Conservation (phyloP, 2,888 invertebrate genomes). For the Arge pagana region DNA sequence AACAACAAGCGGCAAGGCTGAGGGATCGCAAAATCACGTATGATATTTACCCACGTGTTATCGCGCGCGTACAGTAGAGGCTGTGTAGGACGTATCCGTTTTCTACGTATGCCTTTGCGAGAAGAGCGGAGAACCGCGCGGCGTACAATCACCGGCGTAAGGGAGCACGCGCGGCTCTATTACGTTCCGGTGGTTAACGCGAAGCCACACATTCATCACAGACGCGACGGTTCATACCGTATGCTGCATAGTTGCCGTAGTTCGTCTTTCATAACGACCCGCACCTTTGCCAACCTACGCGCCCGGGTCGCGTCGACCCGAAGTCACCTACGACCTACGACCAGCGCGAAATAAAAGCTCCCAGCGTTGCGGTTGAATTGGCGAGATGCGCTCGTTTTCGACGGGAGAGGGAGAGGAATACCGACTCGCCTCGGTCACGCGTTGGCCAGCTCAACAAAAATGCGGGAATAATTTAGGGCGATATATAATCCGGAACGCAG, state of each 20-base stretch:
- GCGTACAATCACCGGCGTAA: too few relatives aligned
- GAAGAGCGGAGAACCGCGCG: too few relatives aligned
- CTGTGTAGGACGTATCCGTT: too few relatives aligned
- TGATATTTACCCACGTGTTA: too few relatives aligned
- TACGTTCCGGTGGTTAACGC: constrained; percentile 22
- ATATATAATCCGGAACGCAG: constrained; percentile 51
- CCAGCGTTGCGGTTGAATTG: constrained; percentile 5
- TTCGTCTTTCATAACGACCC: constrained; percentile 1
- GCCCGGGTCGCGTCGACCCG: neutral
- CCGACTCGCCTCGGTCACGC: constrained; percentile 36
- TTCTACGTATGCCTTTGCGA: too few relatives aligned
- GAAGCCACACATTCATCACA: constrained; percentile 22
- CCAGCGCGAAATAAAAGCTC: neutral
- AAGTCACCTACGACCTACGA: neutral
- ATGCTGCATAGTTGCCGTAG: constrained; percentile 15
- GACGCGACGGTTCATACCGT: constrained; percentile 19
- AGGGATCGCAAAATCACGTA: too few relatives aligned
- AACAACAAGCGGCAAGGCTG: too few relatives aligned
- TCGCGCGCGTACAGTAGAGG: too few relatives aligned
- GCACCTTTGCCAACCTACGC: neutral
- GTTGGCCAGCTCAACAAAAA: constrained; percentile 45
- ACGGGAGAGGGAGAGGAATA: too few relatives aligned
- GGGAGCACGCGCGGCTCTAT: too few relatives aligned
- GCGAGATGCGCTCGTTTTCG: too few relatives aligned
- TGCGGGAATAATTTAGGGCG: constrained; percentile 53